Evolutionary conservation across 2,797 vertebrate genomes (phyloP).

Genomic region (Chaetodon trifasciatus): DNA sequence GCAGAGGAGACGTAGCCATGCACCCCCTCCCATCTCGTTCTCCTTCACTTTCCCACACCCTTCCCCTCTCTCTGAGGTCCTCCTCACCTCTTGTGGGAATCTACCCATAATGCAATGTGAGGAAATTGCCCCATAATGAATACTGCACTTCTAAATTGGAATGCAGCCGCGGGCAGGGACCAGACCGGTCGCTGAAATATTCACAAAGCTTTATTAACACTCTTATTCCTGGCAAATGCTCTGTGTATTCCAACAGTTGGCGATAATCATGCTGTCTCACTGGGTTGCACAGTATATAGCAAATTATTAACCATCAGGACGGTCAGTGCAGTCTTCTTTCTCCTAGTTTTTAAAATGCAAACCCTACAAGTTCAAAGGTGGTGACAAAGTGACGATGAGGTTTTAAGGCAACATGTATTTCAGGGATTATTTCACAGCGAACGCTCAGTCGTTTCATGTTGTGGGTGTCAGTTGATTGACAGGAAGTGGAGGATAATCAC

Average conservation of each 20-base stretch:
- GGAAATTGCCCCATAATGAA: constrained; percentile 76
- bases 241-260: constrained; percentile 52
- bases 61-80: constrained; percentile 15
- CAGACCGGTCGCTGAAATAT: constrained; percentile 81
- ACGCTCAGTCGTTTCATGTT: not conserved
- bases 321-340: constrained; percentile 15
- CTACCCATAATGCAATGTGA: constrained; percentile 67
- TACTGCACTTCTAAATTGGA: constrained; percentile 73
- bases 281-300: constrained; percentile 46
- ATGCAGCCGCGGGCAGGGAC: constrained; percentile 65
- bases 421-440: constrained; percentile 32
- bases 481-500: constrained; percentile 33
- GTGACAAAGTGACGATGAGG: constrained; percentile 10
- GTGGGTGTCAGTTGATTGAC: constrained; percentile 66
- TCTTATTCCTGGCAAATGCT: constrained; percentile 73
- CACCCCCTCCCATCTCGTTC: constrained; percentile 30
- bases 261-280: constrained; percentile 48
- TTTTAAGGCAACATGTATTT: not conserved
- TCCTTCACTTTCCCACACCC: constrained; percentile 8
- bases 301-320: constrained; percentile 45
- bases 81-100: constrained; percentile 46
- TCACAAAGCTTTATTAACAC: constrained; percentile 77
- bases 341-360: not conserved
- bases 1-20: constrained; percentile 41
- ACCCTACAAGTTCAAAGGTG: constrained; percentile 5